Conservation (phyloP, 2,113 vertebrate species). For the Tapirus terrestris region DNA sequence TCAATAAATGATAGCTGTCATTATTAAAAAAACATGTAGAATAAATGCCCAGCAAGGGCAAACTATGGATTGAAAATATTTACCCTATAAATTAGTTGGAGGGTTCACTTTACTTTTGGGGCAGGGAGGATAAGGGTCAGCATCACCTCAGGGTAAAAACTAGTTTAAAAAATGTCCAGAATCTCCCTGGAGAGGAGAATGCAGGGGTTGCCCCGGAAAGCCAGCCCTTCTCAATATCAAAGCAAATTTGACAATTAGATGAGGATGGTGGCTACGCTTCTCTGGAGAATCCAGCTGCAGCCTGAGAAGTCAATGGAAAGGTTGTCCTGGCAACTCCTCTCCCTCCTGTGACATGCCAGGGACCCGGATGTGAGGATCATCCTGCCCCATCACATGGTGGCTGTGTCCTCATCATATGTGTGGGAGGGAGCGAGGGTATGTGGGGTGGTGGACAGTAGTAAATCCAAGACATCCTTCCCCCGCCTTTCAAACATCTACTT, state of each 20-base stretch:
- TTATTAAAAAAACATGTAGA: not conserved
- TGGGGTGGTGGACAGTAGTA: not conserved
- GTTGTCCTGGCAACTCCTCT: not conserved
- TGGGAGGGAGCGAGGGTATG: not conserved
- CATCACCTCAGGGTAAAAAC: not conserved
- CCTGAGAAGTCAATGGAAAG: not conserved
- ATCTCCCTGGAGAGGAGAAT: not conserved
- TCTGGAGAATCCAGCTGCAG: not conserved
- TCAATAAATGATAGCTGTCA: not conserved
- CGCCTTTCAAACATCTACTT: not conserved
- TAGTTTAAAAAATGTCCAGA: not conserved
- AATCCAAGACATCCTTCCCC: not conserved
- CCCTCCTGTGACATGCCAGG: not conserved
- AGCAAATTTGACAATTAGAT: not conserved
- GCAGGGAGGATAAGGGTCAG: not conserved
- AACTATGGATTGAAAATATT: not conserved
- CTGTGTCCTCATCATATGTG: accelerated
- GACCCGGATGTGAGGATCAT: not conserved
- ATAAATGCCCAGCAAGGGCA: not conserved
- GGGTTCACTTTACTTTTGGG: not conserved
- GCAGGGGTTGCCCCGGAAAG: too few species aligned
- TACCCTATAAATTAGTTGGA: not conserved
- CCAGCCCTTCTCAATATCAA: not conserved
- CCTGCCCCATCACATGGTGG: not conserved
- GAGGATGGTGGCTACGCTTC: too few species aligned